These are phyloP conservation scores for Hemiprocne comata DNA, from an alignment of 2,113 vertebrate species.

Conservation along the genomic window DNA sequence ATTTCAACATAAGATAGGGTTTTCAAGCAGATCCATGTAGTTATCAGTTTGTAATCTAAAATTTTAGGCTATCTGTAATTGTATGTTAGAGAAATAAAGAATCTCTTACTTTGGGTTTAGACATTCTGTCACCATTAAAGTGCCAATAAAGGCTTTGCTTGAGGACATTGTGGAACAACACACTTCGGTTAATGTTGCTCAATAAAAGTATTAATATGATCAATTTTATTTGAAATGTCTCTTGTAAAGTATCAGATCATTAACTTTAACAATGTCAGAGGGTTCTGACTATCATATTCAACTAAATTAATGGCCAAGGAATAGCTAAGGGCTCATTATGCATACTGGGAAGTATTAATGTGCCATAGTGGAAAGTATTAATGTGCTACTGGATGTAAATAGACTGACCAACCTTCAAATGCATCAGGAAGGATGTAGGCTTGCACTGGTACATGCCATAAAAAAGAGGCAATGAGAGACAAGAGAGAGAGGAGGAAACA, in stretches of 20 bases:
- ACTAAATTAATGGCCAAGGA: constrained; percentile 62
- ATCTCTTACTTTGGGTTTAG: constrained; percentile 31
- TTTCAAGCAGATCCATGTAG: not conserved
- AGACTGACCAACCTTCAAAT: constrained; percentile 38
- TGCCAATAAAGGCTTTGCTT: constrained; percentile 55
- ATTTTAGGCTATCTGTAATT: constrained; percentile 24
- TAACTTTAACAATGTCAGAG: constrained; percentile 68
- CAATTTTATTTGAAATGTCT: constrained; percentile 69
- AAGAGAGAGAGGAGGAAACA: not conserved
- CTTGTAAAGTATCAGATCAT: constrained; percentile 68
- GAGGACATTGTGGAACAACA: constrained; percentile 34
- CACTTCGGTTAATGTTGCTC: constrained; percentile 55
- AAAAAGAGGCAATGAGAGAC: not conserved
- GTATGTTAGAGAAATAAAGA: constrained; percentile 28
- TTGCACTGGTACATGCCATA: not conserved
- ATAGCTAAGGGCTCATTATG: constrained; percentile 48
- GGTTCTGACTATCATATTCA: constrained; percentile 45
- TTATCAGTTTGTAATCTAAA: not conserved
- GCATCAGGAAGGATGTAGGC: not conserved
- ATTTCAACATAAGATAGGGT: not conserved
- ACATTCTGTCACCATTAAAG: constrained; percentile 38
- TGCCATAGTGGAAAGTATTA: constrained; percentile 30
- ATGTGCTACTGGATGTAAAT: constrained; percentile 30
- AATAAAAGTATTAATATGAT: constrained; percentile 71
- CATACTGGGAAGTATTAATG: constrained; percentile 27